Conservation (phyloP, 2,113 vertebrate species). For the Pelvicachromis taeniatus region DNA sequence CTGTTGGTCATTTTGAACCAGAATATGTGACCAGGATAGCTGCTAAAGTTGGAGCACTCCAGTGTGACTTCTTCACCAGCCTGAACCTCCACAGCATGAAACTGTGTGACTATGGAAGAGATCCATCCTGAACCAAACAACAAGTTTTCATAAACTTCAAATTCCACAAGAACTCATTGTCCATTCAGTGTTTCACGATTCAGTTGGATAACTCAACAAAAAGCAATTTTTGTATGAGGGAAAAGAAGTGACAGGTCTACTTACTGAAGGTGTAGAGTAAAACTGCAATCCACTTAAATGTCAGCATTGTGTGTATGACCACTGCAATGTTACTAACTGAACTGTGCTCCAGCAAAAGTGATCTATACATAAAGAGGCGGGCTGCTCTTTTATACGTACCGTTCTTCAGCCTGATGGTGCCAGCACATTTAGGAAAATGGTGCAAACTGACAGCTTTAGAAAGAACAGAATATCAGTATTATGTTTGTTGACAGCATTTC, state of each 20-base stretch:
- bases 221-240: fast-evolving
- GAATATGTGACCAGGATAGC: fast-evolving
- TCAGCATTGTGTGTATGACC: neutral
- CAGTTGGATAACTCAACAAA: fast-evolving
- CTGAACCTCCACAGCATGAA: neutral
- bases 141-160: neutral
- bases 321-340: neutral
- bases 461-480: neutral
- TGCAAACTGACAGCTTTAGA: neutral
- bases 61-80: neutral
- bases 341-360: neutral
- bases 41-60: neutral
- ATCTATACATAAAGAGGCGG: neutral
- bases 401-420: neutral
- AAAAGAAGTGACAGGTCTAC: fast-evolving
- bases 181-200: neutral
- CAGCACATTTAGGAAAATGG: neutral
- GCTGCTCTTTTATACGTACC: neutral
- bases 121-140: conserved; percentile 6
- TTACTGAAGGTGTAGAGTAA: conserved; percentile 15
- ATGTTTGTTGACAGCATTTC: neutral
- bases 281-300: neutral
- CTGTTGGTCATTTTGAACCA: neutral
- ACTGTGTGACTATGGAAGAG: neutral
- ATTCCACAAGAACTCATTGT: neutral